Percentiles rank a stretch among this genome's conserved stretches.
phyloP scores from a whole-genome alignment of 1,140 invertebrate genomes.

The Drosophila pallidifrons region DNA sequence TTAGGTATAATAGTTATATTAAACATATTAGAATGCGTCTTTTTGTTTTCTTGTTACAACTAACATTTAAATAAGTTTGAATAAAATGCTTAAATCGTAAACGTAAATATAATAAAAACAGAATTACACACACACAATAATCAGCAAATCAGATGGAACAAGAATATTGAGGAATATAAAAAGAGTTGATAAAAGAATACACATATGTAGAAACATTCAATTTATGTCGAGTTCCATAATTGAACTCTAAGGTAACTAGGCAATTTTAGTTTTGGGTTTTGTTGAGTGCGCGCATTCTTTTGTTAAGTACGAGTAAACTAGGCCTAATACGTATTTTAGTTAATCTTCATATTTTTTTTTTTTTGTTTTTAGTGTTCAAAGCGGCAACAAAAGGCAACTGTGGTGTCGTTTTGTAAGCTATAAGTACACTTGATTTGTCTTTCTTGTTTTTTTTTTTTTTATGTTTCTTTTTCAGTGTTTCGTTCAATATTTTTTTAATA shows the following conservation, averaged over 20 bases:
- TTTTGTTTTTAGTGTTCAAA: constrained; percentile 13
- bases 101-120: constrained; percentile 61
- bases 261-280: constrained; percentile 52
- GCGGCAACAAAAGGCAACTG: constrained; percentile 51
- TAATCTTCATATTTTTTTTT: constrained; percentile 14
- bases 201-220: not conserved
- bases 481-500: constrained; percentile 22
- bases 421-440: constrained; percentile 77
- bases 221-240: constrained; percentile 6
- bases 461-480: constrained; percentile 17
- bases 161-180: constrained; percentile 6
- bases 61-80: constrained; percentile 68
- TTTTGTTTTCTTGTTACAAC: constrained; percentile 32
- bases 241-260: constrained; percentile 46
- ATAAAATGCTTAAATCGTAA: constrained; percentile 68
- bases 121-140: constrained; percentile 43
- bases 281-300: constrained; percentile 50
- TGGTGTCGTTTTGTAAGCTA: constrained; percentile 38
- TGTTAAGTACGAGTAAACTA: constrained; percentile 61
- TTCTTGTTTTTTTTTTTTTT: constrained; percentile 40
- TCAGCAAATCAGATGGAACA: constrained; percentile 11
- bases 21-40: constrained; percentile 35
- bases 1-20: constrained; percentile 8
- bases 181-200: not conserved
- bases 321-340: constrained; percentile 64